Conservation (phyloP, 2,888 invertebrate species). For the Aphidius colemani region DNA sequence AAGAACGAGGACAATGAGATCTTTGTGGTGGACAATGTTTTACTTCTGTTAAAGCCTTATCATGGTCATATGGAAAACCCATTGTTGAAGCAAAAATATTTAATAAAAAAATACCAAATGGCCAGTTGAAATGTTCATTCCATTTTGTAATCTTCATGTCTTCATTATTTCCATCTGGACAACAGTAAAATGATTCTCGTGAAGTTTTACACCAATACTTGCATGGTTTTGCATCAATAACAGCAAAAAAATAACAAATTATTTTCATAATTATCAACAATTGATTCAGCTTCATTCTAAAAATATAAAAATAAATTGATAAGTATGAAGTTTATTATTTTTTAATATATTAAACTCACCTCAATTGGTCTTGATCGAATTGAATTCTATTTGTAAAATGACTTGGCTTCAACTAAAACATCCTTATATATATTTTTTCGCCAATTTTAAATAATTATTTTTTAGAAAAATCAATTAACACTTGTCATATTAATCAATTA, state of each 20-base stretch:
- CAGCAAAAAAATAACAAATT: background rate
- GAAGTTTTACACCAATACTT: conserved; percentile 44
- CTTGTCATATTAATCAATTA: no score
- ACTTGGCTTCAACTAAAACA: no score
- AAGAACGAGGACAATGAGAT: conserved; percentile 37
- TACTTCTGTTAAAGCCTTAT: conserved; percentile 9
- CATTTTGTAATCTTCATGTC: background rate
- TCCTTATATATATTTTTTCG: no score
- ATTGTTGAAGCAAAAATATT: conserved; percentile 23
- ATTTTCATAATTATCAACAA: background rate
- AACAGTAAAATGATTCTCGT: conserved; percentile 41
- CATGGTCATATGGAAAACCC: background rate
- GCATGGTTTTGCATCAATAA: conserved; percentile 30
- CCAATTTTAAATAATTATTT: no score
- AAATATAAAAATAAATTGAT: background rate
- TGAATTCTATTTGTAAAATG: no score
- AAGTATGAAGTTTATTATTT: background rate
- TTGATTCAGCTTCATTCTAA: background rate
- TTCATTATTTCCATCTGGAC: conserved; percentile 36
- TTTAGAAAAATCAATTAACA: no score
- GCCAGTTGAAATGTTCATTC: conserved; percentile 25
- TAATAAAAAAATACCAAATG: conserved; percentile 35
- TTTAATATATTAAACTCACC: no score
- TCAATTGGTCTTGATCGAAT: no score
- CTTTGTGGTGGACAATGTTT: conserved; percentile 43